A percentile compares a stretch with the other conserved stretches of the same genome.
phyloP scores from a whole-genome alignment of 2,888 invertebrate genomes.

The Cyclophora albipunctata region DNA sequence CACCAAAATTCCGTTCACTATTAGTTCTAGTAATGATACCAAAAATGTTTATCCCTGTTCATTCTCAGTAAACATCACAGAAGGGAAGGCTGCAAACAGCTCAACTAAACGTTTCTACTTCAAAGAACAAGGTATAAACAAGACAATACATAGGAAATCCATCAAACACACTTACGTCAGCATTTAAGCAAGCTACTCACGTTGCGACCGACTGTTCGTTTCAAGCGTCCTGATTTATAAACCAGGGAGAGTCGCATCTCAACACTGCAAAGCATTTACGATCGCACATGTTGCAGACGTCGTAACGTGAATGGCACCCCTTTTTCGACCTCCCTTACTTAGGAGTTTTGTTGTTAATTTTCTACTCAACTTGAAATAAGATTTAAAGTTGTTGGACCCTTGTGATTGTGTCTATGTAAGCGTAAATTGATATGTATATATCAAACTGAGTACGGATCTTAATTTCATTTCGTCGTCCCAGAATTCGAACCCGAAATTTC shows the following conservation, averaged over 20 bases:
- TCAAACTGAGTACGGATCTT: conserved; percentile 12
- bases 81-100: neutral
- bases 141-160: conserved; percentile 21
- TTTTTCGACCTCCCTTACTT: conserved; percentile 4
- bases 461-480: conserved; percentile 21
- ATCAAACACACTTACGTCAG: conserved; percentile 8
- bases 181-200: neutral
- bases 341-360: conserved; percentile 20
- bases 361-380: conserved; percentile 22
- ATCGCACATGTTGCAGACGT: neutral
- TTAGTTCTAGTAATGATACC: too few species aligned
- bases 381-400: conserved; percentile 30
- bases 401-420: conserved; percentile 21
- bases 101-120: conserved; percentile 3
- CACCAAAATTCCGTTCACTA: too few species aligned
- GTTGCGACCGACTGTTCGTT: too few species aligned
- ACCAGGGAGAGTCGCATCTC: too few species aligned
- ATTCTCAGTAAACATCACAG: neutral
- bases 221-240: conserved; percentile 5
- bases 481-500: conserved; percentile 13
- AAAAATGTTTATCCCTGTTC: neutral
- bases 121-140: conserved; percentile 9
- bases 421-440: conserved; percentile 21
- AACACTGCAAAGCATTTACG: too few species aligned
- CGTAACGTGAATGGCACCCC: conserved; percentile 14